A percentile compares a stretch with the other conserved stretches of the same genome.
phyloP scores from a whole-genome alignment of 2,113 vertebrate species.

The Podilymbus podiceps region DNA sequence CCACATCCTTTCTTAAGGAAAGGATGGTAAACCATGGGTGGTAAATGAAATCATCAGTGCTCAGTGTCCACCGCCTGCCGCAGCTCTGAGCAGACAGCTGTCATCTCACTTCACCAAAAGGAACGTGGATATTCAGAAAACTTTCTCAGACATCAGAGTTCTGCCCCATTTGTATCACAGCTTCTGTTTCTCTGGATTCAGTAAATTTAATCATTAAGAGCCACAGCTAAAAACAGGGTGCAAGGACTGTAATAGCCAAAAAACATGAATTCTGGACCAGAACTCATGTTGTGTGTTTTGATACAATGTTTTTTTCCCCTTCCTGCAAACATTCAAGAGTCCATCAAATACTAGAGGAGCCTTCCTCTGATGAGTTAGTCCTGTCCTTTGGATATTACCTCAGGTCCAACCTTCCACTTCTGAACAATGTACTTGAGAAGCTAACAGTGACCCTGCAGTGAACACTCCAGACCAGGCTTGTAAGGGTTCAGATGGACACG shows the following conservation, averaged over 20 bases:
- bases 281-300: background rate
- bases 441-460: background rate
- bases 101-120: background rate
- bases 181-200: background rate
- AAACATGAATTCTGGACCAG: background rate
- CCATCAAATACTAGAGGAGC: background rate
- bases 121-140: background rate
- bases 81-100: background rate
- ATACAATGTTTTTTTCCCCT: background rate
- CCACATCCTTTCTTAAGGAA: constrained; percentile 11
- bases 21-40: background rate
- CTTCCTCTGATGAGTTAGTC: background rate
- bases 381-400: background rate
- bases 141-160: background rate
- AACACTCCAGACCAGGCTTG: background rate
- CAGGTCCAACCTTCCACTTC: background rate
- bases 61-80: background rate
- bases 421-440: background rate
- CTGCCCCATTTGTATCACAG: background rate
- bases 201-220: background rate
- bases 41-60: background rate
- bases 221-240: background rate
- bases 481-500: background rate
- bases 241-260: background rate
- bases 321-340: background rate